Percentiles rank a stretch among this genome's conserved stretches.
Evolutionary conservation across 1,140 invertebrate genomes (phyloP).

Genomic region (Neuroterus valhalla): DNA sequence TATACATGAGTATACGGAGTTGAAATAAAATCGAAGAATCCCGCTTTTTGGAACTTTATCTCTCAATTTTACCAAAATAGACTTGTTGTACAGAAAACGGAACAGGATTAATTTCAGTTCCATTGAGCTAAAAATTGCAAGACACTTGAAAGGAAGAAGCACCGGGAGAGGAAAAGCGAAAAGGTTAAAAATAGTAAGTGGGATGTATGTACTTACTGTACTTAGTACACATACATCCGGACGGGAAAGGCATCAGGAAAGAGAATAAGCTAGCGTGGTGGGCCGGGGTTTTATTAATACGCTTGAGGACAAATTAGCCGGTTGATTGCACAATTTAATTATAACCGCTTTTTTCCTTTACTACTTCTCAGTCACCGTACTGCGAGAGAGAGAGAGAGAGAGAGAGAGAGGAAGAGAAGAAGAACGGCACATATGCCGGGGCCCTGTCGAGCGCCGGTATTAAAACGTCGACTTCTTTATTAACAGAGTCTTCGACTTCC

Average conservation of each 20-base stretch:
- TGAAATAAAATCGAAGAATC: no score
- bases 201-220: not conserved
- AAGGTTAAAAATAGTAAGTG: constrained; percentile 54
- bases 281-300: constrained; percentile 71
- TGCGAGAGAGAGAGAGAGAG: constrained; percentile 29
- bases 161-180: constrained; percentile 43
- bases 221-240: no score
- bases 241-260: not conserved
- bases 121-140: not conserved
- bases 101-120: not conserved
- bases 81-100: no score
- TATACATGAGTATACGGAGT: no score
- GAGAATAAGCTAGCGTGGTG: constrained; percentile 46
- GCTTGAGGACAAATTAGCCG: constrained; percentile 73
- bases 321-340: constrained; percentile 74
- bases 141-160: constrained; percentile 27
- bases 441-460: constrained; percentile 64
- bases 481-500: constrained; percentile 58
- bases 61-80: no score
- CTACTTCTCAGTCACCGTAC: constrained; percentile 44
- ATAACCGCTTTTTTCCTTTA: constrained; percentile 61
- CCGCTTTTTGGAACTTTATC: no score
- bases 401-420: no score
- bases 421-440: constrained; percentile 46
- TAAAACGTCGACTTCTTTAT: constrained; percentile 73